phyloP scores from a whole-genome alignment of 2,888 invertebrate species.

The Notodonta ziczac region DNA sequence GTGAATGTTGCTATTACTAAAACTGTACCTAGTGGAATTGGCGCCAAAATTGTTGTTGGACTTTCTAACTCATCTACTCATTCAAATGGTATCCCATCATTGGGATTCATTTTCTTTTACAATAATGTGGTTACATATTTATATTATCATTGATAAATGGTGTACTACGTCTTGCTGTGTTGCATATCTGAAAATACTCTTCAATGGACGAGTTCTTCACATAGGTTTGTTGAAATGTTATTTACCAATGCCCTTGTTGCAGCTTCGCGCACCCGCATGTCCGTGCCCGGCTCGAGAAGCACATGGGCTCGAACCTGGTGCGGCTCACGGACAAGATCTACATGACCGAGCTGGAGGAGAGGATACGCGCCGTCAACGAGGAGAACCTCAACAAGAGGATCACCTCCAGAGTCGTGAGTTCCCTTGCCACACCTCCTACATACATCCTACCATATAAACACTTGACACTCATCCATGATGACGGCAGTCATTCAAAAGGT shows the following conservation, averaged over 20 bases:
- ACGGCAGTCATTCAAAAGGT: not conserved
- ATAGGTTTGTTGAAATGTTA: too few species aligned
- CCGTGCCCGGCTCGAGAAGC: conserved; percentile 86
- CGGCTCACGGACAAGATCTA: conserved; percentile 87
- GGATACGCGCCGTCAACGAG: conserved; percentile 87
- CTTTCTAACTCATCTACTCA: not conserved
- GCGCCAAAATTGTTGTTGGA: not conserved
- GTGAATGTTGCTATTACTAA: not conserved
- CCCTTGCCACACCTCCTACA: not conserved
- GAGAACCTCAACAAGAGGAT: conserved; percentile 87
- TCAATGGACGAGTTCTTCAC: too few species aligned
- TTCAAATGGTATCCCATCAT: not conserved
- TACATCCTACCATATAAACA: not conserved
- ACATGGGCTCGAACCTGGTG: conserved; percentile 89
- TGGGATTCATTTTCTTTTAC: too few species aligned
- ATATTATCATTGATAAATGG: too few species aligned
- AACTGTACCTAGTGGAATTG: not conserved
- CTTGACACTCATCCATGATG: too few species aligned
- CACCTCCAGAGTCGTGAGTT: conserved; percentile 85
- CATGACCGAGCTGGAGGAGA: conserved; percentile 87
- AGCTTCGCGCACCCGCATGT: conserved; percentile 87
- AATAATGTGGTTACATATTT: too few species aligned
- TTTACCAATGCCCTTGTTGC: conserved; percentile 18
- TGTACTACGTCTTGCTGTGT: too few species aligned
- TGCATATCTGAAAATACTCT: too few species aligned